These are phyloP conservation scores for Drosophila nannoptera DNA, from an alignment of 1,140 invertebrate species.

Conservation along the genomic window DNA sequence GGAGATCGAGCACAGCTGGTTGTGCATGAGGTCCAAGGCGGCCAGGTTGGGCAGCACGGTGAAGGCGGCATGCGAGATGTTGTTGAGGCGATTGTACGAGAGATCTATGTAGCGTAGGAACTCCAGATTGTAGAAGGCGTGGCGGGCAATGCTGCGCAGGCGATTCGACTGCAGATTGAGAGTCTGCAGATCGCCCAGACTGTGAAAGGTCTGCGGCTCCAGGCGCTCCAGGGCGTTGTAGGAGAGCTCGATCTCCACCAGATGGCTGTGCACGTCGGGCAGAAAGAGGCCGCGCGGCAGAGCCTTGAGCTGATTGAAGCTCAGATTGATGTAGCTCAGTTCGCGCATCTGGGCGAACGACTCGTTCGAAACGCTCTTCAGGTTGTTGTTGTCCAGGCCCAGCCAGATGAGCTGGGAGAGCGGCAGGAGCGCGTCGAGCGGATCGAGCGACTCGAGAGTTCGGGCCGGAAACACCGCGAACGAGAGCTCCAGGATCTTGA, in stretches of 20 bases:
- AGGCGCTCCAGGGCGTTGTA: slow-evolving; percentile 85
- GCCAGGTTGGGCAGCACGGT: slow-evolving; percentile 84
- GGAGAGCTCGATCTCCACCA: slow-evolving; percentile 88
- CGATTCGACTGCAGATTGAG: slow-evolving; percentile 86
- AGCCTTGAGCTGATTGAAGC: slow-evolving; percentile 87
- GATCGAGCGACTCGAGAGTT: slow-evolving; percentile 81
- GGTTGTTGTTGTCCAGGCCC: slow-evolving; percentile 92
- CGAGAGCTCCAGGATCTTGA: slow-evolving; percentile 91
- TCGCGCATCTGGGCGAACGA: slow-evolving; percentile 83
- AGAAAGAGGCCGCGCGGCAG: slow-evolving; percentile 84
- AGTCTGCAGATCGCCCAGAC: slow-evolving; percentile 84
- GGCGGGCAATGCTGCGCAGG: slow-evolving; percentile 81
- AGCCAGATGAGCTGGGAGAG: slow-evolving; percentile 89
- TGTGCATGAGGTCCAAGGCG: slow-evolving; percentile 86
- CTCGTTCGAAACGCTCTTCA: slow-evolving; percentile 85
- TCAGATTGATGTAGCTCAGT: slow-evolving; percentile 90
- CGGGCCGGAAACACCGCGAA: slow-evolving; percentile 89
- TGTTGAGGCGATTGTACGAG: slow-evolving; percentile 83
- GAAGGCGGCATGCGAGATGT: slow-evolving; percentile 84
- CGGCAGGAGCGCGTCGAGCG: slow-evolving; percentile 85
- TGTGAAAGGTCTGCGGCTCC: slow-evolving; percentile 83
- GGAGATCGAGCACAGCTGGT: slow-evolving; percentile 84
- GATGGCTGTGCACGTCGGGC: slow-evolving; percentile 84
- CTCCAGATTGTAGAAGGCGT: slow-evolving; percentile 84
- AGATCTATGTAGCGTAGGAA: slow-evolving; percentile 86